Conservation (phyloP, 2,113 vertebrate species). For the Microtus montanus region DNA sequence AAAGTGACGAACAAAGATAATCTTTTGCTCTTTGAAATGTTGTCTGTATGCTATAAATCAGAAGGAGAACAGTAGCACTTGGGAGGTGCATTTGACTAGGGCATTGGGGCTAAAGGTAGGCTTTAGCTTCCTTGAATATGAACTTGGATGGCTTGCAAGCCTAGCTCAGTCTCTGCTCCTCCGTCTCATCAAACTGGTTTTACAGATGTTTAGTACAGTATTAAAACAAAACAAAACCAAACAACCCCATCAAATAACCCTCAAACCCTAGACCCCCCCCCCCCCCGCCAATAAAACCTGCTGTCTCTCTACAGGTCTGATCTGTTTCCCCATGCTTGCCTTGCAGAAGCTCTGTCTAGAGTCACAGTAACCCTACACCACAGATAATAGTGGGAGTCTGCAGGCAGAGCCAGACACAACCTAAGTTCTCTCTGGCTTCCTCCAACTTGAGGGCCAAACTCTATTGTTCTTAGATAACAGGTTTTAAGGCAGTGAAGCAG, state of each 20-base stretch:
- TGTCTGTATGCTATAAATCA: not conserved
- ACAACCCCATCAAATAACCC: not conserved
- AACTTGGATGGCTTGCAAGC: not conserved
- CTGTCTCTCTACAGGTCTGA: not conserved
- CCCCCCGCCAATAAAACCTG: not conserved
- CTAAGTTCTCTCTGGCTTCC: not conserved
- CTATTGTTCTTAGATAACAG: not conserved
- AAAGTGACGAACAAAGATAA: not conserved
- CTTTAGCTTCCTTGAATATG: not conserved
- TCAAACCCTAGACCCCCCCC: not conserved
- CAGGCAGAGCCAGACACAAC: too few relatives aligned
- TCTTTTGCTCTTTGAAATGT: conserved; percentile 34
- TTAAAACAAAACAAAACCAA: not conserved
- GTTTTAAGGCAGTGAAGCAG: not conserved
- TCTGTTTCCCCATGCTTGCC: not conserved
- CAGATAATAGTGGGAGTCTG: not conserved
- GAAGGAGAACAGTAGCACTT: not conserved
- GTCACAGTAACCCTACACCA: not conserved
- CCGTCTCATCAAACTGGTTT: not conserved
- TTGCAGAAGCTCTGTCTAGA: not conserved
- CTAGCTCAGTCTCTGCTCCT: not conserved
- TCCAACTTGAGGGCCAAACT: not conserved
- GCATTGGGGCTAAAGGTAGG: too few relatives aligned
- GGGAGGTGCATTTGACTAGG: not conserved
- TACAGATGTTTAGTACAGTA: not conserved